phyloP scores from a whole-genome alignment of 2,888 invertebrate genomes.

The Andrena dorsata region DNA sequence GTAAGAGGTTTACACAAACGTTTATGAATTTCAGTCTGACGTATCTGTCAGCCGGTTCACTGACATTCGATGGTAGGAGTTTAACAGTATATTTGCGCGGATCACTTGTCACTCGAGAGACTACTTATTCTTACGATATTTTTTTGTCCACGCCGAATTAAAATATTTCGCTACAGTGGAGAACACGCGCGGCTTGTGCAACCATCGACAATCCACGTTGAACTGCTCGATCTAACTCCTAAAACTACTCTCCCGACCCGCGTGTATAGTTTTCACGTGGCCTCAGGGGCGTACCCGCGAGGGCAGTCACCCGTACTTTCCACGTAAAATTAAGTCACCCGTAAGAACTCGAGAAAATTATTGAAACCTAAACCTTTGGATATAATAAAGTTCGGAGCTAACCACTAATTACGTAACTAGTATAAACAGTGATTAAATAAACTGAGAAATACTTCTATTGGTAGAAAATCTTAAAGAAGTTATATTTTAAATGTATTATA shows the following conservation, averaged over 20 bases:
- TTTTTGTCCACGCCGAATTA: background rate
- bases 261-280: constrained; percentile 73
- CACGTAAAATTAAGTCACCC: background rate
- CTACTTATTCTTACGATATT: background rate
- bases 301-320: constrained; percentile 1
- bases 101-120: background rate
- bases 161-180: constrained; percentile 2
- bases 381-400: background rate
- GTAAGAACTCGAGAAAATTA: background rate
- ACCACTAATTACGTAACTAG: background rate
- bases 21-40: background rate
- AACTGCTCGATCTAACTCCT: constrained; percentile 70
- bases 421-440: background rate
- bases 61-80: background rate
- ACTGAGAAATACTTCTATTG: too few relatives aligned
- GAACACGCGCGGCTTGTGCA: constrained; percentile 30
- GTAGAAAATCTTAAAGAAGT: background rate
- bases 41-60: background rate
- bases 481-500: constrained; percentile 1
- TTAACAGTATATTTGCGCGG: background rate
- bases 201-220: constrained; percentile 65
- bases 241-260: constrained; percentile 62
- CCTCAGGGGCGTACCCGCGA: constrained; percentile 57
- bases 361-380: background rate
- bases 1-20: background rate